phyloP scores from a whole-genome alignment of 1,140 invertebrate genomes.

The Diorhabda carinulata region DNA sequence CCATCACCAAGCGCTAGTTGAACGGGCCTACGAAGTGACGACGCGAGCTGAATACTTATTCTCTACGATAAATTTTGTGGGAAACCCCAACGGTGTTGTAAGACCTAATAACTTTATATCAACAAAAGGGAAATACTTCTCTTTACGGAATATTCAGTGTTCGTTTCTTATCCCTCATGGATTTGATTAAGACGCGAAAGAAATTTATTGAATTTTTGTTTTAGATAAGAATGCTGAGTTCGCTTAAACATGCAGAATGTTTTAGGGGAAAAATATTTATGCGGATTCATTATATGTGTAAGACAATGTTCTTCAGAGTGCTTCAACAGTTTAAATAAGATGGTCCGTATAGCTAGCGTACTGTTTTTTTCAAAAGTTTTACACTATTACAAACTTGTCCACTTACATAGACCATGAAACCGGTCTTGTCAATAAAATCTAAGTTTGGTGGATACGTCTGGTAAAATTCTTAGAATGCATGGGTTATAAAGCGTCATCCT shows the following conservation, averaged over 20 bases:
- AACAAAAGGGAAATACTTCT: constrained; percentile 2
- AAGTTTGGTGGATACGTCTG: too few relatives aligned
- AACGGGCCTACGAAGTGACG: not conserved
- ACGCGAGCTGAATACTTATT: not conserved
- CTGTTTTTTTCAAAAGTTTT: too few relatives aligned
- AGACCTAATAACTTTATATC: constrained; percentile 2
- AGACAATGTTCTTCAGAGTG: too few relatives aligned
- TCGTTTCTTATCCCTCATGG: constrained; percentile 1
- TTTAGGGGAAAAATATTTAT: not conserved
- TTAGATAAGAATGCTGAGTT: not conserved
- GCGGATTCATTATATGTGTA: not conserved
- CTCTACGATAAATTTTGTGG: constrained; percentile 2
- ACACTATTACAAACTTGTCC: too few relatives aligned
- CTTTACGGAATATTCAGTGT: not conserved
- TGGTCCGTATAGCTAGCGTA: too few relatives aligned
- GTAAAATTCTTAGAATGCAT: too few relatives aligned
- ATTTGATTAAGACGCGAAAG: not conserved
- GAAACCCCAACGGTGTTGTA: constrained; percentile 1
- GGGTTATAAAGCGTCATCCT: too few relatives aligned
- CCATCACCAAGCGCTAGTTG: not conserved
- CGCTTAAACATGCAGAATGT: not conserved
- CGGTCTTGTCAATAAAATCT: too few relatives aligned
- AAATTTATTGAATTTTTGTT: constrained; percentile 3
- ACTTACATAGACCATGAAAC: too few relatives aligned
- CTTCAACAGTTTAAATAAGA: too few relatives aligned